phyloP scores from a whole-genome alignment of 2,888 invertebrate species.

The Meteorus cinctellus region DNA sequence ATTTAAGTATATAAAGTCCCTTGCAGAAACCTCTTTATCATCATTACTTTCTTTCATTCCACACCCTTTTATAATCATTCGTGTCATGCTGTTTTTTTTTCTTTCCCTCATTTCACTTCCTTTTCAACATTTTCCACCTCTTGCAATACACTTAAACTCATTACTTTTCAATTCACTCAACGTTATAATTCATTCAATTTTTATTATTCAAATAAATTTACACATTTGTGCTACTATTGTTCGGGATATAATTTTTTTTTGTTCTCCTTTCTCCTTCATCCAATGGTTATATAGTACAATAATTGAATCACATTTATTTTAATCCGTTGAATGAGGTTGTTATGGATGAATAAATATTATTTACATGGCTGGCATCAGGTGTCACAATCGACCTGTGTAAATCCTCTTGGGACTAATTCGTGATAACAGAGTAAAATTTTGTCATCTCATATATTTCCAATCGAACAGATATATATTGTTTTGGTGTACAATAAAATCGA shows the following conservation, averaged over 20 bases:
- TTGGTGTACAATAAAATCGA: constrained; percentile 37
- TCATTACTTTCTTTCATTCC: constrained; percentile 12
- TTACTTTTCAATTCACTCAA: background rate
- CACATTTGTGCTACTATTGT: background rate
- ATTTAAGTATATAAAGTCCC: constrained; percentile 2
- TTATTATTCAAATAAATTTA: background rate
- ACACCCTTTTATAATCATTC: constrained; percentile 13
- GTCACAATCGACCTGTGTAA: constrained; percentile 15
- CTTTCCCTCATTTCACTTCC: background rate
- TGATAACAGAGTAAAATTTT: constrained; percentile 33
- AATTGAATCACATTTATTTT: background rate
- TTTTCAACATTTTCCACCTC: background rate
- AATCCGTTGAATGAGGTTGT: constrained; percentile 11
- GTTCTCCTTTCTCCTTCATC: background rate
- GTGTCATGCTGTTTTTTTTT: background rate
- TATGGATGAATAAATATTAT: constrained; percentile 25
- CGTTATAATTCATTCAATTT: background rate
- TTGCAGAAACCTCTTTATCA: constrained; percentile 16
- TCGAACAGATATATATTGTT: background rate
- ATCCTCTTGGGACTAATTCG: constrained; percentile 23
- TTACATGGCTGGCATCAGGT: constrained; percentile 18
- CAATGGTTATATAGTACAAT: background rate
- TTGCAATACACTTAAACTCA: background rate
- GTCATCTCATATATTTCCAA: constrained; percentile 26
- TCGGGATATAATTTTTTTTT: background rate